Conservation (phyloP, 2,888 invertebrate species). For the Agrochola macilenta region DNA sequence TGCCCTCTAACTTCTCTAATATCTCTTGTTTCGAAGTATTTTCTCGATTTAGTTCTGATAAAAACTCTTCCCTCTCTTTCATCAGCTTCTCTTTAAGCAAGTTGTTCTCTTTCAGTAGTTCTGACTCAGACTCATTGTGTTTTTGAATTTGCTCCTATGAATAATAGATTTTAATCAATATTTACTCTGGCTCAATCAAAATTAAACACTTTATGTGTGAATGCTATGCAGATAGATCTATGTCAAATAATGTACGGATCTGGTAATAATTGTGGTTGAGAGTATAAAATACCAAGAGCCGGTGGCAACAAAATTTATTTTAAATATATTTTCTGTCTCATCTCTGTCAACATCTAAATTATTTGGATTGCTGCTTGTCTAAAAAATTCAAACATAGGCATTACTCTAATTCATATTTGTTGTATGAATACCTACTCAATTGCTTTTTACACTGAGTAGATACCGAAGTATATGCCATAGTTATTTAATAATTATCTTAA, state of each 20-base stretch:
- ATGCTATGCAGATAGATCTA: neutral
- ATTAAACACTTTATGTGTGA: no score
- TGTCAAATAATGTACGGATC: neutral
- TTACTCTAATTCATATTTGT: neutral
- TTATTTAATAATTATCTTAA: neutral
- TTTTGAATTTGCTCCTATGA: conserved; percentile 83
- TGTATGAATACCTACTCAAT: neutral
- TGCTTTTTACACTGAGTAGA: neutral
- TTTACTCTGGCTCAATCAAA: neutral
- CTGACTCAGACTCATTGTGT: conserved; percentile 83
- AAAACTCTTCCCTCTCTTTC: conserved; percentile 88
- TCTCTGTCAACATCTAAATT: neutral
- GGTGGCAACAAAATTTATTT: neutral
- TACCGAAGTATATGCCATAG: neutral
- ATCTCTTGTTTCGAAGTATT: conserved; percentile 89
- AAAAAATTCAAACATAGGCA: neutral
- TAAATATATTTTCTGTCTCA: no score
- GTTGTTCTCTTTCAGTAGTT: conserved; percentile 86
- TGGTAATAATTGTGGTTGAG: neutral
- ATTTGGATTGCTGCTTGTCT: neutral
- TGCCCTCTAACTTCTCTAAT: conserved; percentile 86
- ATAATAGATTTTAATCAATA: conserved; percentile 24
- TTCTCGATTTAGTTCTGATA: conserved; percentile 86
- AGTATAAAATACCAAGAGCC: neutral
- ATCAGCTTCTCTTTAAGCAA: conserved; percentile 85